Evolutionary conservation across 2,113 vertebrate genomes (phyloP).

Genomic region (Antidorcas marsupialis): DNA sequence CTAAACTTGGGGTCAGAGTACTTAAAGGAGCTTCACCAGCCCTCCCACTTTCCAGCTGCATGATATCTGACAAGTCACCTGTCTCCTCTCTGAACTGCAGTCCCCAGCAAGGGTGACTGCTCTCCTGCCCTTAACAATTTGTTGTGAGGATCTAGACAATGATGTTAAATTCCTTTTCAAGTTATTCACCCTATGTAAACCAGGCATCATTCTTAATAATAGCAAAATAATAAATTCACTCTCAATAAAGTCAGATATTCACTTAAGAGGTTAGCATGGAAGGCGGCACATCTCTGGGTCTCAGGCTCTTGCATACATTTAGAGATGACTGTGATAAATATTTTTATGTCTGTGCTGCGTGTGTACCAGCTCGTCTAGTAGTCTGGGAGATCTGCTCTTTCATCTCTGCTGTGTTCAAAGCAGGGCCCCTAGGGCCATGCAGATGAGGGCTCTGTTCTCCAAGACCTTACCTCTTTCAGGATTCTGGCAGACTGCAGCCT

Average conservation of each 20-base stretch:
- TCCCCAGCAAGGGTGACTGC: not conserved
- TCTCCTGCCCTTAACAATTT: not conserved
- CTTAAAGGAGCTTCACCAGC: not conserved
- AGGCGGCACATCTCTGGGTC: not conserved
- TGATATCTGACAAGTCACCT: not conserved
- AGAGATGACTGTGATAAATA: slow-evolving; percentile 31
- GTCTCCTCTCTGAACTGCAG: not conserved
- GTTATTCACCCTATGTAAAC: not conserved
- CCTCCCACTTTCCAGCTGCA: not conserved
- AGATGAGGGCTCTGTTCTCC: slow-evolving; percentile 44
- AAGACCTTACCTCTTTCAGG: not conserved
- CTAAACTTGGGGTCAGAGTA: not conserved
- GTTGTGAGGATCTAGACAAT: not conserved
- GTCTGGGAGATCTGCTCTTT: slow-evolving; percentile 43
- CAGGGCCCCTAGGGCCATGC: slow-evolving; percentile 13
- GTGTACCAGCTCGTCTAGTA: not conserved
- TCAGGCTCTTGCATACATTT: slow-evolving; percentile 29
- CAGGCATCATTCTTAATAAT: not conserved
- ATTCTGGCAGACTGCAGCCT: not conserved
- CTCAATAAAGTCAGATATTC: not conserved
- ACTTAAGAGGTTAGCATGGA: not conserved
- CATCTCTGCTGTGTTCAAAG: slow-evolving; percentile 53
- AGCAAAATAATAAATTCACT: not conserved
- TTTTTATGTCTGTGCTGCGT: not conserved
- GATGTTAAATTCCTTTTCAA: not conserved